A percentile compares a stretch with the other conserved stretches of the same genome.
phyloP scores from a whole-genome alignment of 2,113 vertebrate species.

The Forbesichthys agassizii region DNA sequence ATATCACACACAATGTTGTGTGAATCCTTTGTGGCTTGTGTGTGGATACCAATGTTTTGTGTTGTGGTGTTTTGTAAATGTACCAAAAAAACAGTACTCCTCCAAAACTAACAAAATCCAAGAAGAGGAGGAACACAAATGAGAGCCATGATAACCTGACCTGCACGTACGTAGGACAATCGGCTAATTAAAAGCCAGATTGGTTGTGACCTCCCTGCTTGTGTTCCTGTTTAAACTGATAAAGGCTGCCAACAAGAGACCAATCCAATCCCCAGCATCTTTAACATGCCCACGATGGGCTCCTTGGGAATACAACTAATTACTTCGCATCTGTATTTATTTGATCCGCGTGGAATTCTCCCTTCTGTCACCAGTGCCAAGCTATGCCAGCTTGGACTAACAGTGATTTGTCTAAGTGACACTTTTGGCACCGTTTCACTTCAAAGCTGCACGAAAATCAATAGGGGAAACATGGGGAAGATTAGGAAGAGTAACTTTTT shows the following conservation, averaged over 20 bases:
- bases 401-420: constrained; percentile 92
- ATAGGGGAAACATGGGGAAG: constrained; percentile 78
- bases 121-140: neutral
- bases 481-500: constrained; percentile 46
- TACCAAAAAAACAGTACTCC: neutral
- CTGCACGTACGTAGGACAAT: constrained; percentile 73
- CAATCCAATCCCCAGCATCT: constrained; percentile 89
- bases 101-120: constrained; percentile 1
- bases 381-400: constrained; percentile 88
- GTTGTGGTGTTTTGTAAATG: neutral
- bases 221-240: constrained; percentile 88
- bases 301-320: constrained; percentile 95
- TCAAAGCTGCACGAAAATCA: constrained; percentile 83
- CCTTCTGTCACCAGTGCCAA: constrained; percentile 89
- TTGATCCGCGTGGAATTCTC: constrained; percentile 92
- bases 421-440: constrained; percentile 86
- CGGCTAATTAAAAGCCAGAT: constrained; percentile 84
- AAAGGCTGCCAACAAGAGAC: constrained; percentile 87
- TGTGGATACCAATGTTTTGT: neutral
- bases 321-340: constrained; percentile 99
- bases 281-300: constrained; percentile 85
- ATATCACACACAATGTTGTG: neutral
- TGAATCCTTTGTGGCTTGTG: neutral
- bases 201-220: constrained; percentile 87
- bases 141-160: constrained; percentile 48